A percentile compares a stretch with the other conserved stretches of the same genome.
phyloP scores from a whole-genome alignment of 2,797 vertebrate species.

The Anisognathus igniventris region DNA sequence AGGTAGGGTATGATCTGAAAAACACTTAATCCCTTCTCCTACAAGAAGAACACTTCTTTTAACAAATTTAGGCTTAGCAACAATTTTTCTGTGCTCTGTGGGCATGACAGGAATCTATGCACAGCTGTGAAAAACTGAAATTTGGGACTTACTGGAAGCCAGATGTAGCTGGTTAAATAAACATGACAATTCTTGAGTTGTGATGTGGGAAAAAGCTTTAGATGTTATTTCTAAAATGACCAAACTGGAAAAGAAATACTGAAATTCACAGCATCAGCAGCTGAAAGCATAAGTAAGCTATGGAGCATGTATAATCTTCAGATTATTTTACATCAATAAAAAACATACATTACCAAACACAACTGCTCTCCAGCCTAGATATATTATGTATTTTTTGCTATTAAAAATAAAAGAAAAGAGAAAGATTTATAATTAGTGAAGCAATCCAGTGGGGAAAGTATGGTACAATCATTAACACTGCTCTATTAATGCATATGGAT shows the following conservation, averaged over 20 bases:
- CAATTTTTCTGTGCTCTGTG: not conserved
- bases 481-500: not conserved
- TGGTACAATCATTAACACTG: not conserved
- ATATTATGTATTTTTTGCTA: not conserved
- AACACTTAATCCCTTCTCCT: not conserved
- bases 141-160: not conserved
- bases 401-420: not conserved
- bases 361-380: not conserved
- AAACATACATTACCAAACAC: not conserved
- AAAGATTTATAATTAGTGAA: not conserved
- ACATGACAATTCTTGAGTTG: not conserved
- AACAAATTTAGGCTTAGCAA: not conserved
- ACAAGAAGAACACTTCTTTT: not conserved
- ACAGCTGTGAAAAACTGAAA: not conserved
- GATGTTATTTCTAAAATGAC: not conserved
- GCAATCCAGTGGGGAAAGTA: not conserved
- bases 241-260: not conserved
- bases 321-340: not conserved
- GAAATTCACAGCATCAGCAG: not conserved
- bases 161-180: slow-evolving; percentile 37
- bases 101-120: not conserved
- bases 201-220: not conserved
- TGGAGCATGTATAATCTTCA: not conserved
- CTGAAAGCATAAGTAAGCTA: not conserved
- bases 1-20: not conserved